phyloP scores from a whole-genome alignment of 2,113 vertebrate species.

The Opisthocomus hoazin region DNA sequence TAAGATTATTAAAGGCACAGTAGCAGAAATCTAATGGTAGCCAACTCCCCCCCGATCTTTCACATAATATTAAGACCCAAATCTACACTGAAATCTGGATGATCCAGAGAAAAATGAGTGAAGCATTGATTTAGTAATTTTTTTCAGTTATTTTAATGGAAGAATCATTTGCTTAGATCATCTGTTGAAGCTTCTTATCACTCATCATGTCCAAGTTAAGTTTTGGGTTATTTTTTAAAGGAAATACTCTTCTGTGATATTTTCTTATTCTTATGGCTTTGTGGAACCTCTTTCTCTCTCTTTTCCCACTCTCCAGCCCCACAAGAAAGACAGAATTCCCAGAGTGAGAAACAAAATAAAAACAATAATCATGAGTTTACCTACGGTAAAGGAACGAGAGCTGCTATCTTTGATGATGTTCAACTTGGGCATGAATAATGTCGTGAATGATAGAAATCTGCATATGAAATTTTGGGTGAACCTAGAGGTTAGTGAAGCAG shows the following conservation, averaged over 20 bases:
- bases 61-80: not conserved
- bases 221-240: not conserved
- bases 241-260: not conserved
- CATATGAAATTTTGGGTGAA: not conserved
- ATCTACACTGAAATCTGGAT: not conserved
- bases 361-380: not conserved
- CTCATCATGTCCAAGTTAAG: not conserved
- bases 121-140: not conserved
- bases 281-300: not conserved
- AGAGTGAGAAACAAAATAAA: rapidly evolving
- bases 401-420: rapidly evolving
- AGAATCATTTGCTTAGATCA: not conserved
- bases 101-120: not conserved
- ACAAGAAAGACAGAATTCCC: not conserved
- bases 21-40: not conserved
- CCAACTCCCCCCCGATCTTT: not conserved
- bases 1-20: not conserved
- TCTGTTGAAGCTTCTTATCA: not conserved
- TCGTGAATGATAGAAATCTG: not conserved
- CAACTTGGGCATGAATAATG: not conserved
- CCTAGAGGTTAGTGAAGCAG: not conserved
- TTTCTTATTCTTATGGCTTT: not conserved
- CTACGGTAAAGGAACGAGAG: not conserved
- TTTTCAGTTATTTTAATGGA: not conserved
- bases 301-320: not conserved